Conservation (phyloP, 2,797 vertebrate species). For the Aselliscus stoliczkanus region DNA sequence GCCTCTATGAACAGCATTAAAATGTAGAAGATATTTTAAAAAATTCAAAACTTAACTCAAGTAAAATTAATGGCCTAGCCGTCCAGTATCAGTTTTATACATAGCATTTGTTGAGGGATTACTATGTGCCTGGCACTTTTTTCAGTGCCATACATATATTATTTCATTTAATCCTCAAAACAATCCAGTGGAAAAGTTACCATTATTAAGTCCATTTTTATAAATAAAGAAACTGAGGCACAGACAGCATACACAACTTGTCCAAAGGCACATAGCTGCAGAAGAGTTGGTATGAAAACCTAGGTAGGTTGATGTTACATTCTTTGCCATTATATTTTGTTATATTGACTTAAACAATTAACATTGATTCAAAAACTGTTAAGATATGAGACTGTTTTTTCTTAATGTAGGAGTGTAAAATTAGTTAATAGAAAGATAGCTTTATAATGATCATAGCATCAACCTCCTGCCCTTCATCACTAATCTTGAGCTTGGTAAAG, state of each 20-base stretch:
- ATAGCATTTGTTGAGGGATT: not conserved
- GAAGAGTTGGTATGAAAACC: not conserved
- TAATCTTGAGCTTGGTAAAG: not conserved
- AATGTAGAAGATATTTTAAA: not conserved
- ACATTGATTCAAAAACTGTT: not conserved
- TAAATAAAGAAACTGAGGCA: not conserved
- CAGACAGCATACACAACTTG: not conserved
- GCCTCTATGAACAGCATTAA: not conserved
- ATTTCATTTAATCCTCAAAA: not conserved
- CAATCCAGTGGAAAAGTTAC: not conserved
- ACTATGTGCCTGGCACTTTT: not conserved
- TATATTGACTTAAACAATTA: not conserved
- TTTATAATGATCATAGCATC: not conserved
- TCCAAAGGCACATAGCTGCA: not conserved
- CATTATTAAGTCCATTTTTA: not conserved
- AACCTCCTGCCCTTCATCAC: not conserved
- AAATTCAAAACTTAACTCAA: constrained; percentile 15
- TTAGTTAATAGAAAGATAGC: not conserved
- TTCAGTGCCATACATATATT: not conserved
- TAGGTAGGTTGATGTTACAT: not conserved
- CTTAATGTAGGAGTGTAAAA: not conserved
- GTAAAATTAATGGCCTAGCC: not conserved
- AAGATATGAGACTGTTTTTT: not conserved
- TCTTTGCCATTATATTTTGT: not conserved
- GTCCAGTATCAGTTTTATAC: not conserved